Evolutionary conservation across 2,888 invertebrate genomes (phyloP), one percentile per base, ranked within the genome.

Genomic region (Crioceris asparagi): DNA sequence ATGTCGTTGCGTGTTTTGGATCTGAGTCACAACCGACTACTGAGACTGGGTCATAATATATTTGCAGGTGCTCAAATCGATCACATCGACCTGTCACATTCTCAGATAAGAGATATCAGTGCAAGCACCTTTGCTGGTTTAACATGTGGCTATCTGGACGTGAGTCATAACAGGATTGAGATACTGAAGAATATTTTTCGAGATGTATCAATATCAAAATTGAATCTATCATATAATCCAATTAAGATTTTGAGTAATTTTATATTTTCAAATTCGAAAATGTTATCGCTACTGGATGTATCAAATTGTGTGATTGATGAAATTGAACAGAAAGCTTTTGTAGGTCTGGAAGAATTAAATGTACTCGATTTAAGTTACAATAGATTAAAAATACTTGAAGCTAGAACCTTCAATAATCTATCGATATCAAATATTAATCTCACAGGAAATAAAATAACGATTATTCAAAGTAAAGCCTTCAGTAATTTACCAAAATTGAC

Each of bases 191-290:
- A 37, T 11, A 34, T 32, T 5, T 42, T 36, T 27, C 14, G 34
- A 6, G 17, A 32, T 2, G 32, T 29, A 3, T 14, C 11, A n/a
- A 19, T 36, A n/a, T 17, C 3, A 2, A 17, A 18, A 4, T n/a
- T 42, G 12, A 33, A 42, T 16, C 29, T 42, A 7, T 42, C 42
- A 2, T 36, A 17, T 27, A 42, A 42, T 21, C 14, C 17, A 5
- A 19, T 42, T 3, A 19, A 39, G 3, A 26, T 8, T 21, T 4
- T 42, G 18, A 26, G 16, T 10, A 33, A 32, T 14, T 7, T 26
- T n/a, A 34, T 39, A n/a, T 42, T 42, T 16, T 10, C 8, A 7
- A 18, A 21, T 4, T 35, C 34, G 15, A 12, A 3, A 6, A n/a
- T 12, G 7, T 8, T 39, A 2, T 3, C 4, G 1, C n/a, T 10